Evolutionary conservation across 2,888 invertebrate genomes (phyloP).

Genomic region (Hypolimnas misippus): DNA sequence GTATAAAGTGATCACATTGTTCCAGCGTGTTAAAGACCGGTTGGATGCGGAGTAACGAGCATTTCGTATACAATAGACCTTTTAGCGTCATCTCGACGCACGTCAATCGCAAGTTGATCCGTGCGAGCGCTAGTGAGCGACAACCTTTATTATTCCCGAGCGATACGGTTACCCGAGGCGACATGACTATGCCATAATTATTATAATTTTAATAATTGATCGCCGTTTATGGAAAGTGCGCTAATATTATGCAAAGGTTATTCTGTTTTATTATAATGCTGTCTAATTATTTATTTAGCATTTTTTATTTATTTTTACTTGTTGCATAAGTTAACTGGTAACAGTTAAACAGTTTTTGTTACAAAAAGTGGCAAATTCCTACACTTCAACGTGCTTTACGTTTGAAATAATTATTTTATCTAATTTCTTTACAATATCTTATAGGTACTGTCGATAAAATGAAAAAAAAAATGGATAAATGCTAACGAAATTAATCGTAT

Average conservation of each 20-base stretch:
- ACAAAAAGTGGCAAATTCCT: not conserved
- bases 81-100: slow-evolving; percentile 79
- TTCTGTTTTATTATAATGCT: slow-evolving; percentile 16
- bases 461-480: slow-evolving; percentile 38
- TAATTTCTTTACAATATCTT: not conserved
- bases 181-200: slow-evolving; percentile 44
- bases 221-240: slow-evolving; percentile 31
- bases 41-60: slow-evolving; percentile 76
- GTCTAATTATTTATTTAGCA: slow-evolving; percentile 22
- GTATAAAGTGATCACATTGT: slow-evolving; percentile 81
- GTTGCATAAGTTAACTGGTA: not conserved
- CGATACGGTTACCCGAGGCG: slow-evolving; percentile 44
- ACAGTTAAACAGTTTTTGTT: not conserved
- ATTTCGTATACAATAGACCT: slow-evolving; percentile 83
- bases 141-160: slow-evolving; percentile 64
- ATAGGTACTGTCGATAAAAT: slow-evolving; percentile 29
- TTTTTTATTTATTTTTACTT: slow-evolving; percentile 7
- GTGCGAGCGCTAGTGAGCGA: slow-evolving; percentile 59
- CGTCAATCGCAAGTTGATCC: slow-evolving; percentile 74
- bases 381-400: no score
- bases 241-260: slow-evolving; percentile 36
- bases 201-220: slow-evolving; percentile 42
- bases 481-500: slow-evolving; percentile 69
- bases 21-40: slow-evolving; percentile 81
- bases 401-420: not conserved